Percentiles rank a stretch among this genome's conserved stretches.
These are phyloP conservation scores for Tamandua tetradactyla DNA, from an alignment of 2,797 vertebrate genomes.

Conservation along the genomic window DNA sequence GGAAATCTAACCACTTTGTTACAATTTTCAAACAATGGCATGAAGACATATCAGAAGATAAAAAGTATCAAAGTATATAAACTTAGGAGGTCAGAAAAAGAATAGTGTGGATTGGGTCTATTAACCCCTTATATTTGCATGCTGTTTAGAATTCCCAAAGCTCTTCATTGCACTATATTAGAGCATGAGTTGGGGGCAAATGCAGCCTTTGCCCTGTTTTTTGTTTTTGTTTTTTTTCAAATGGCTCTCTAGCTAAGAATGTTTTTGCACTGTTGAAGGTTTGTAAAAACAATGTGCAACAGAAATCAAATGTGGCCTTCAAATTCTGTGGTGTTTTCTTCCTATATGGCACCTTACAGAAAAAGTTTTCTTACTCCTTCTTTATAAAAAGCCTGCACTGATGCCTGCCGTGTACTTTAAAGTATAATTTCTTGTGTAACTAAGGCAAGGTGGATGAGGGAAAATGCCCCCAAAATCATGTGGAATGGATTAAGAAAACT, in stretches of 20 bases:
- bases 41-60: neutral
- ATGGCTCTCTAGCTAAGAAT: neutral
- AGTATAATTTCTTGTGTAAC: neutral
- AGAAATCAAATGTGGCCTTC: neutral
- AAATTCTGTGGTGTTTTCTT: neutral
- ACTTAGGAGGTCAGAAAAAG: neutral
- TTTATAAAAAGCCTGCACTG: neutral
- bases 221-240: neutral
- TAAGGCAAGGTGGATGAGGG: neutral
- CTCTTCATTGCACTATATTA: neutral
- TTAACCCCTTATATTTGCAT: neutral
- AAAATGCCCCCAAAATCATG: fast-evolving
- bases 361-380: neutral
- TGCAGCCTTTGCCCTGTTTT: neutral
- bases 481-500: neutral
- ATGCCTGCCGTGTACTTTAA: neutral
- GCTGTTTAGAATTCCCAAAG: neutral
- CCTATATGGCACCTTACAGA: neutral
- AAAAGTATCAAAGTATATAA: neutral
- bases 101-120: neutral
- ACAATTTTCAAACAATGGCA: neutral
- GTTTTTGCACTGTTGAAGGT: neutral
- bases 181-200: neutral
- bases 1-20: neutral
- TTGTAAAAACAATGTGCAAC: neutral